phyloP scores from a whole-genome alignment of 2,113 vertebrate species.

The Patagioenas fasciata region DNA sequence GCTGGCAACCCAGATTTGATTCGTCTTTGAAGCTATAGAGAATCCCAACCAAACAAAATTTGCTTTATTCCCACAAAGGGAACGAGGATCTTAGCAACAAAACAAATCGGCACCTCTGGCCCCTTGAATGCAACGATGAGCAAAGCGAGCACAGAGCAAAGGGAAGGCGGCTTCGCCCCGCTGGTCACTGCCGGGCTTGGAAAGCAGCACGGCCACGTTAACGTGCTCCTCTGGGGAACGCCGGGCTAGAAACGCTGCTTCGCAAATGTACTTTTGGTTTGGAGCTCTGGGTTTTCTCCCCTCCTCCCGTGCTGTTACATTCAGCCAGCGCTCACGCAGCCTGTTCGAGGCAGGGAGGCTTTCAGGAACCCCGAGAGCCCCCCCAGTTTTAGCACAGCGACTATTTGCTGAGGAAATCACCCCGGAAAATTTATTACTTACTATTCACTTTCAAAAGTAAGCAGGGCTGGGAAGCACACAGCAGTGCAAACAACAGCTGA shows the following conservation, averaged over 20 bases:
- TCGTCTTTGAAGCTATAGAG: slow-evolving; percentile 40
- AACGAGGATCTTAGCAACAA: not conserved
- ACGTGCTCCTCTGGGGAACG: not conserved
- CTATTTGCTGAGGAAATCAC: not conserved
- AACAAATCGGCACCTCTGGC: not conserved
- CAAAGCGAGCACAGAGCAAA: not conserved
- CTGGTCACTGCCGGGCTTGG: not conserved
- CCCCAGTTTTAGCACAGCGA: not conserved
- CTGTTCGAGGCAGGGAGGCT: not conserved
- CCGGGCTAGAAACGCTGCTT: not conserved
- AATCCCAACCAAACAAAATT: not conserved
- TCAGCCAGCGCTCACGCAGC: not conserved
- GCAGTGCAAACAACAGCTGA: not conserved
- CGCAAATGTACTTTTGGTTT: not conserved
- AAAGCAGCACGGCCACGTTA: not conserved
- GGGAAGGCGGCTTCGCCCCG: rapidly evolving
- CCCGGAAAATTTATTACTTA: not conserved
- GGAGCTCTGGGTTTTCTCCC: not conserved
- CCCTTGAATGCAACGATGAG: not conserved
- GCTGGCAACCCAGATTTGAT: slow-evolving; percentile 18
- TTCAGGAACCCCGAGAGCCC: not conserved
- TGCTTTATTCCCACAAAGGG: slow-evolving; percentile 14
- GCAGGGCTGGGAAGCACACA: not conserved
- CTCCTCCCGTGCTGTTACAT: rapidly evolving
- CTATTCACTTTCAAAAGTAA: not conserved